phyloP scores from a whole-genome alignment of 2,888 invertebrate genomes.

The Uropetala carovei region DNA sequence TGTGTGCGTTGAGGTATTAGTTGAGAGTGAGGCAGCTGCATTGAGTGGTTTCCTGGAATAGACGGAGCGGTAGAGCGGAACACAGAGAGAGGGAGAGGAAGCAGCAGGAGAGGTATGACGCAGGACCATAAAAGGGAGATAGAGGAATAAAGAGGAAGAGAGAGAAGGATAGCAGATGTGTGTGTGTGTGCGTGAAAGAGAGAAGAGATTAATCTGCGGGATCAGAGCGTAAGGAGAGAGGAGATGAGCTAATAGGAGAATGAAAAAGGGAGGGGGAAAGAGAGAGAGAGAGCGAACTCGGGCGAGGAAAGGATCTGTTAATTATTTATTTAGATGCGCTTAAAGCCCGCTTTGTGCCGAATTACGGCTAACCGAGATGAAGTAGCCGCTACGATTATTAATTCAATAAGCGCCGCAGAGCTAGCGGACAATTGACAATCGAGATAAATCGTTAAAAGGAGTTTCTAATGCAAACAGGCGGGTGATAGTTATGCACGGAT shows the following conservation, averaged over 20 bases:
- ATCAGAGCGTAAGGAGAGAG: neutral
- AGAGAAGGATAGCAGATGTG: neutral
- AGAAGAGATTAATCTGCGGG: conserved; percentile 14
- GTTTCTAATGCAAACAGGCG: neutral
- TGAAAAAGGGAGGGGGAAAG: neutral
- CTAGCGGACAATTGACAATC: conserved; percentile 50
- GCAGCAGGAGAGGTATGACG: too few species aligned
- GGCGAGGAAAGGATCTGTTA: conserved; percentile 43
- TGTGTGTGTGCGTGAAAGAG: neutral
- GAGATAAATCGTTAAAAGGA: conserved; percentile 26
- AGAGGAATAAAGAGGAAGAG: neutral
- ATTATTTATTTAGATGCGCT: conserved; percentile 51
- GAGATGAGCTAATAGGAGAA: conserved; percentile 16
- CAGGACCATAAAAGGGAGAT: neutral
- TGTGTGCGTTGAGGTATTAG: neutral
- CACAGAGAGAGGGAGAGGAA: neutral
- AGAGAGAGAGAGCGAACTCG: neutral
- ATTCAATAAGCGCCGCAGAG: conserved; percentile 8
- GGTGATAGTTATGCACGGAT: neutral
- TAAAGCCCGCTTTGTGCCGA: conserved; percentile 54
- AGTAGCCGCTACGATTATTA: conserved; percentile 49
- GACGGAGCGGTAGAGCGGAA: neutral
- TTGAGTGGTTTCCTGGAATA: neutral
- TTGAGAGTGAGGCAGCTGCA: neutral
- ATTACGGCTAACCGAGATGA: conserved; percentile 63